Evolutionary conservation across 1,140 invertebrate species (phyloP).

Genomic region (Halesus radiatus): DNA sequence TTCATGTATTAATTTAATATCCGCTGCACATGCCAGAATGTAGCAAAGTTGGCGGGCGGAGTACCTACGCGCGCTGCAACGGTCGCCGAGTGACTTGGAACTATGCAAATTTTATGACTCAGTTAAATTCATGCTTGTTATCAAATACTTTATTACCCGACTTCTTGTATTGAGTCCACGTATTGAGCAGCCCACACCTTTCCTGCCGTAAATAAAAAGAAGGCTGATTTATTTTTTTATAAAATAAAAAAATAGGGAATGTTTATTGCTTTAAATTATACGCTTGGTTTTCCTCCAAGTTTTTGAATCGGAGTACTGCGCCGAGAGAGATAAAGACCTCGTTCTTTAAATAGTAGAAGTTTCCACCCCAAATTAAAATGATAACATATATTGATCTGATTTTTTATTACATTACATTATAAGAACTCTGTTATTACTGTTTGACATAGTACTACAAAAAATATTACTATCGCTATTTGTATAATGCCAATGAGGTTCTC

Average conservation of each 20-base stretch:
- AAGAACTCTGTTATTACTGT: too few relatives aligned
- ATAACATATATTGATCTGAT: too few relatives aligned
- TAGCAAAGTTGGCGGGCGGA: not conserved
- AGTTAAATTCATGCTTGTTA: constrained; percentile 42
- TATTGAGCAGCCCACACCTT: constrained; percentile 1
- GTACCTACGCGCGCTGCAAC: not conserved
- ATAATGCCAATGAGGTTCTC: too few relatives aligned
- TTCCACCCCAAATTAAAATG: too few relatives aligned
- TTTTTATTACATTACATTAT: too few relatives aligned
- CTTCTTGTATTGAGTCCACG: constrained; percentile 36
- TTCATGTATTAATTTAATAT: constrained; percentile 33
- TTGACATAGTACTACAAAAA: too few relatives aligned
- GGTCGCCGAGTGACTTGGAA: constrained; percentile 17
- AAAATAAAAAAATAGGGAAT: not conserved
- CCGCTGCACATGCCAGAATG: constrained; percentile 28
- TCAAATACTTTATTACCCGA: constrained; percentile 39
- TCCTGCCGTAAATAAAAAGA: not conserved
- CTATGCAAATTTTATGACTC: constrained; percentile 46
- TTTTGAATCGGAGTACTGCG: too few relatives aligned
- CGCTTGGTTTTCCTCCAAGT: not conserved
- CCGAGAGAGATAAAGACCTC: too few relatives aligned
- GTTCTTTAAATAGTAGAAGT: too few relatives aligned
- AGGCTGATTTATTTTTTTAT: not conserved
- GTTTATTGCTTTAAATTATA: constrained; percentile 43
- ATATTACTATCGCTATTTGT: too few relatives aligned